phyloP scores from a whole-genome alignment of 2,888 invertebrate genomes.

The Philereme vetulata region DNA sequence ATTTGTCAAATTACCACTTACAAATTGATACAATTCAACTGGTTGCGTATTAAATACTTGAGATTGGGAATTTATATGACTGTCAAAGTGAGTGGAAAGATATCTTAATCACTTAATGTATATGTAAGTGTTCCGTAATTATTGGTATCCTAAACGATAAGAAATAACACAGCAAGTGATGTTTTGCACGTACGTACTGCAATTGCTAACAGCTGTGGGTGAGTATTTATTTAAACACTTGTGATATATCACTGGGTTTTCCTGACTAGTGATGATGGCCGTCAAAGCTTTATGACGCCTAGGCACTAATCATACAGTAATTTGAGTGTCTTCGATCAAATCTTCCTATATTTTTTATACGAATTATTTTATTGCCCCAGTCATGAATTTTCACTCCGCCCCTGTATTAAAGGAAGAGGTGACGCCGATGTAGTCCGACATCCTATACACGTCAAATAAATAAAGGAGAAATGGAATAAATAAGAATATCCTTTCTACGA shows the following conservation, averaged over 20 bases:
- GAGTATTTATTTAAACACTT: no score
- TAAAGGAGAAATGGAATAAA: conserved; percentile 14
- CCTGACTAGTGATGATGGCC: no score
- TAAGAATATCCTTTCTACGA: conserved; percentile 8
- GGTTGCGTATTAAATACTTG: not conserved
- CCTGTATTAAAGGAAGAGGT: conserved; percentile 1
- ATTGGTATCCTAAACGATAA: conserved; percentile 6
- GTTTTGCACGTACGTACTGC: conserved; percentile 6
- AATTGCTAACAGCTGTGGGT: no score
- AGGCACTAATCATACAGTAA: no score
- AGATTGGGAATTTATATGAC: not conserved
- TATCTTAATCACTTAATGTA: conserved; percentile 7
- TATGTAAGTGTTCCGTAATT: not conserved
- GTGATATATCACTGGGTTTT: not conserved
- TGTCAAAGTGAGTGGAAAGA: conserved; percentile 6
- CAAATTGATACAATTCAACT: no score
- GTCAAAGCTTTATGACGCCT: no score
- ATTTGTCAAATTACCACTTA: no score
- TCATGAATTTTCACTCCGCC: conserved; percentile 1
- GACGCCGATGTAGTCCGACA: conserved; percentile 7
- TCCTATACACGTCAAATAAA: conserved; percentile 4
- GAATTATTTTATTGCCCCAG: conserved; percentile 1
- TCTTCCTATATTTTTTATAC: no score
- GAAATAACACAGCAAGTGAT: conserved; percentile 1
- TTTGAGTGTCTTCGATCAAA: no score